phyloP scores from a whole-genome alignment of 2,797 vertebrate species.

The Phoebastria nigripes region DNA sequence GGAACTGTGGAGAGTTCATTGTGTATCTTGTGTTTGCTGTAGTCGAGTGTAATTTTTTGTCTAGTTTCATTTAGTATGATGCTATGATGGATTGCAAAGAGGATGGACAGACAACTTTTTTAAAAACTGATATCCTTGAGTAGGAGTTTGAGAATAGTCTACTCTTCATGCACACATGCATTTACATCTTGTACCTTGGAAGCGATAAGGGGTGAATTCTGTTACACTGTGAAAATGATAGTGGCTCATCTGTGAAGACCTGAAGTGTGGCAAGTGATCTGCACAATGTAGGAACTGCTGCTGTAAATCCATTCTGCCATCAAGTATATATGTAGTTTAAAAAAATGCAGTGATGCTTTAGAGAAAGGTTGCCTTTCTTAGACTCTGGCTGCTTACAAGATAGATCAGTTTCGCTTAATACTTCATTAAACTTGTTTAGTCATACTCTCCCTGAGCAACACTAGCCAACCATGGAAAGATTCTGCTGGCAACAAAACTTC shows the following conservation, averaged over 20 bases:
- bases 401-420: neutral
- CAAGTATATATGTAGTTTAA: neutral
- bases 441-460: neutral
- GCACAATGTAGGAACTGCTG: neutral
- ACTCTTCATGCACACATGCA: accelerated
- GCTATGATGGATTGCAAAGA: neutral
- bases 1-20: neutral
- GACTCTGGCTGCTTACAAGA: neutral
- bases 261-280: neutral
- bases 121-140: neutral
- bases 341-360: neutral
- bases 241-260: neutral
- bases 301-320: neutral
- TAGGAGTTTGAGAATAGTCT: neutral
- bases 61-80: neutral
- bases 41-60: neutral
- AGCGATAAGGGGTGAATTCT: neutral
- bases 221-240: neutral
- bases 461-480: neutral
- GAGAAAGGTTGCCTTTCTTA: neutral
- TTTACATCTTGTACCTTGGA: neutral
- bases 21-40: neutral
- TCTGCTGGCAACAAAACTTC: neutral
- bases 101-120: neutral
- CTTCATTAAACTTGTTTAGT: neutral